phyloP scores from a whole-genome alignment of 2,113 vertebrate genomes.

The Casuarius casuarius region DNA sequence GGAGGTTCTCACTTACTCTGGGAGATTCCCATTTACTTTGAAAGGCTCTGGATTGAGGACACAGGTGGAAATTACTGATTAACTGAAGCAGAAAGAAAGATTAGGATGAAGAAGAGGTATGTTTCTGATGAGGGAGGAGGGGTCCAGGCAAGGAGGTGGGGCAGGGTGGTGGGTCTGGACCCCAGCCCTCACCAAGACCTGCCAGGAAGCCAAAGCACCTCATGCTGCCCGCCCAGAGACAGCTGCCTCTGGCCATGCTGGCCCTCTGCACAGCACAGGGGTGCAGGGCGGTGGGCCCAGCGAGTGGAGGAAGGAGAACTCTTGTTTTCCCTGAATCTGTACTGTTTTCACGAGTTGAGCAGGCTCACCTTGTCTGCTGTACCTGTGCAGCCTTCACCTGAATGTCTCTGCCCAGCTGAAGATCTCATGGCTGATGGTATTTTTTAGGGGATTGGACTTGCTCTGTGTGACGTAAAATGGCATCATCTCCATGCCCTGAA shows the following conservation, averaged over 20 bases:
- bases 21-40: neutral
- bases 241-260: neutral
- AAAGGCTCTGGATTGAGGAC: neutral
- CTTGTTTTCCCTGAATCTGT: neutral
- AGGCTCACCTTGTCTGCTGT: rapidly evolving
- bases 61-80: neutral
- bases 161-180: neutral
- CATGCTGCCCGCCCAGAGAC: too few species aligned
- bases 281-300: neutral
- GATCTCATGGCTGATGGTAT: neutral
- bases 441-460: neutral
- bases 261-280: neutral
- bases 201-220: neutral
- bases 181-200: neutral
- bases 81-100: conserved; percentile 35
- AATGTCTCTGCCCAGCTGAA: neutral
- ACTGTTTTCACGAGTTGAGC: neutral
- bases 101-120: conserved; percentile 34
- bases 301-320: neutral
- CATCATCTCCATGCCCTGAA: neutral
- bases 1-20: neutral
- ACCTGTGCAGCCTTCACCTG: neutral
- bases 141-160: neutral
- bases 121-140: conserved; percentile 25
- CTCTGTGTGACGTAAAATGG: neutral